A percentile compares a stretch with the other conserved stretches of the same genome.
phyloP scores from a whole-genome alignment of 2,797 vertebrate species.

The Catostomus latipinnis region DNA sequence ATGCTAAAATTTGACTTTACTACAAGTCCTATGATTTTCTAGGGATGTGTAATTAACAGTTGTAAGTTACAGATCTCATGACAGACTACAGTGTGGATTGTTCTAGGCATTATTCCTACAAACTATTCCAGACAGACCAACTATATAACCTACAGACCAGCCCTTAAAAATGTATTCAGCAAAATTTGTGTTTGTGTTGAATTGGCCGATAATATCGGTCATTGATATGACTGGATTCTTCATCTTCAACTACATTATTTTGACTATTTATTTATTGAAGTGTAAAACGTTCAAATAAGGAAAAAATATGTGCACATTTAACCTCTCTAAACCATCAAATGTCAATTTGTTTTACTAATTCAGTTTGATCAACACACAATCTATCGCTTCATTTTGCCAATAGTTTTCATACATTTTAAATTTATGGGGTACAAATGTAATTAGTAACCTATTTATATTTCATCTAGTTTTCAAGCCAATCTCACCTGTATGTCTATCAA shows the following conservation, averaged over 20 bases:
- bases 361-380: neutral
- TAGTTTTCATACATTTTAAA: neutral
- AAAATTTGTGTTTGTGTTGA: no score
- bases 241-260: no score
- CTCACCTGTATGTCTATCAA: slow-evolving; percentile 21
- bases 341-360: neutral
- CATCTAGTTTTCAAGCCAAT: neutral
- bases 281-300: no score
- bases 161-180: neutral
- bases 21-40: slow-evolving; percentile 42
- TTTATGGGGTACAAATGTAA: neutral
- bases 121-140: neutral
- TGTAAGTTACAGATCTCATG: slow-evolving; percentile 39
- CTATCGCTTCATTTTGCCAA: no score
- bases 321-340: neutral
- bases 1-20: slow-evolving; percentile 51
- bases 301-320: neutral
- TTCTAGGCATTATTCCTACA: neutral
- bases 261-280: no score
- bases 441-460: neutral
- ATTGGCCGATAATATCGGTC: no score
- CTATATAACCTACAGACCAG: neutral
- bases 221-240: no score
- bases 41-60: slow-evolving; percentile 23
- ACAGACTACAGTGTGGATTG: slow-evolving; percentile 7